Evolutionary conservation across 2,797 vertebrate genomes (phyloP).

Genomic region (Schizopygopsis pylzovi): DNA sequence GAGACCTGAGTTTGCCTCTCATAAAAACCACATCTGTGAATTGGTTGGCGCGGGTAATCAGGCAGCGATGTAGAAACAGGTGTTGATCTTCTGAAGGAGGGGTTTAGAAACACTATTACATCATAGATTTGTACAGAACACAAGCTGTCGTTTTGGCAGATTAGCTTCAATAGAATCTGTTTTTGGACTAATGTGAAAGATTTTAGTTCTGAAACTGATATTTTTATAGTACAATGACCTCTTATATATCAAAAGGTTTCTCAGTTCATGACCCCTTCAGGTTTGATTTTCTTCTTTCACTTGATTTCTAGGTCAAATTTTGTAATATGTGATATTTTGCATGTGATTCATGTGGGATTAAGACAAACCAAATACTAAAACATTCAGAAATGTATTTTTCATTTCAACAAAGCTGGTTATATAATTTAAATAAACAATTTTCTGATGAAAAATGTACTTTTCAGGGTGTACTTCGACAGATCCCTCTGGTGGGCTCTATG

Average conservation of each 20-base stretch:
- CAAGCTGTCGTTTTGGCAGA: too few species aligned
- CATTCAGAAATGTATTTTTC: background rate
- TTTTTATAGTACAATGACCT: background rate
- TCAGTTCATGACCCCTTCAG: background rate
- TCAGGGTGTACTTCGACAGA: constrained; percentile 93
- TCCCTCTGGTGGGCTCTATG: constrained; percentile 92
- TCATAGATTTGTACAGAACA: too few species aligned
- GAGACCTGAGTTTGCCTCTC: too few species aligned
- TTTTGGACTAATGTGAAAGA: too few species aligned
- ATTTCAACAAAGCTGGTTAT: background rate
- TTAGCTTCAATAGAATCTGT: too few species aligned
- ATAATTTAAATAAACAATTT: background rate
- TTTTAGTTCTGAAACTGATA: too few species aligned
- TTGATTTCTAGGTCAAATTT: background rate
- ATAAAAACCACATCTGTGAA: too few species aligned
- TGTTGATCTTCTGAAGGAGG: too few species aligned
- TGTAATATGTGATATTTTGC: background rate
- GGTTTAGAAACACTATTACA: too few species aligned
- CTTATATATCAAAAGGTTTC: background rate
- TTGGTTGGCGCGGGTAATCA: too few species aligned
- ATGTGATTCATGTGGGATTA: background rate
- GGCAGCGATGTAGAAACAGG: too few species aligned
- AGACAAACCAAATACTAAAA: too few species aligned
- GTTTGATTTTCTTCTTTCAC: background rate
- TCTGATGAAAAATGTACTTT: constrained; percentile 24